A percentile compares a stretch with the other conserved stretches of the same genome.
Evolutionary conservation across 64 coral and sea anemone genomes (phyloP).

Genomic region (Montipora efflorescens): DNA sequence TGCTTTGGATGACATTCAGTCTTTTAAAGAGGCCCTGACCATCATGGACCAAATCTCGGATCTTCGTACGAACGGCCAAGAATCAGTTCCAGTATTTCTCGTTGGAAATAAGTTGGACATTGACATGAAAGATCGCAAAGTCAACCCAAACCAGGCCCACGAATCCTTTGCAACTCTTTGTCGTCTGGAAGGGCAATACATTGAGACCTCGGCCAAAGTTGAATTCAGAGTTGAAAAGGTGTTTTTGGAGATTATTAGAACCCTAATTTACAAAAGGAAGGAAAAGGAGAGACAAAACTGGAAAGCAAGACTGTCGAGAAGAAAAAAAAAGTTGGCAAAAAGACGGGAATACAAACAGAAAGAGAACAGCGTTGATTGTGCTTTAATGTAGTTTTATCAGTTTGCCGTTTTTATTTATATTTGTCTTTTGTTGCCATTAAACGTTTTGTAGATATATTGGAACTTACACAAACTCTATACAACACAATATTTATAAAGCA

Average conservation of each 20-base stretch:
- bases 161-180: constrained; percentile 53
- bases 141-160: constrained; percentile 35
- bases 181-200: constrained; percentile 71
- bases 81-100: constrained; percentile 5
- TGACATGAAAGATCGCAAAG: constrained; percentile 43
- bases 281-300: constrained; percentile 43
- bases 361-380: background rate
- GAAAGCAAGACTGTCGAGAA: constrained; percentile 11
- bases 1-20: constrained; percentile 63
- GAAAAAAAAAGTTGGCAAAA: constrained; percentile 3
- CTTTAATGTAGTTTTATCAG: background rate
- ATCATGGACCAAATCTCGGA: constrained; percentile 61
- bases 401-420: background rate
- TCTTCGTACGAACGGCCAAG: constrained; percentile 18
- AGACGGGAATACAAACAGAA: background rate
- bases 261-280: constrained; percentile 37
- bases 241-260: constrained; percentile 63
- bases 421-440: background rate
- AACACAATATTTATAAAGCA: background rate
- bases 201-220: constrained; percentile 77
- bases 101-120: constrained; percentile 84
- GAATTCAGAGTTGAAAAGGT: constrained; percentile 48
- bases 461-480: background rate
- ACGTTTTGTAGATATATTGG: background rate
- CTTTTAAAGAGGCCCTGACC: constrained; percentile 74